These are phyloP conservation scores for Stenichneumon culpator DNA, from an alignment of 2,888 invertebrate species.

Conservation along the genomic window DNA sequence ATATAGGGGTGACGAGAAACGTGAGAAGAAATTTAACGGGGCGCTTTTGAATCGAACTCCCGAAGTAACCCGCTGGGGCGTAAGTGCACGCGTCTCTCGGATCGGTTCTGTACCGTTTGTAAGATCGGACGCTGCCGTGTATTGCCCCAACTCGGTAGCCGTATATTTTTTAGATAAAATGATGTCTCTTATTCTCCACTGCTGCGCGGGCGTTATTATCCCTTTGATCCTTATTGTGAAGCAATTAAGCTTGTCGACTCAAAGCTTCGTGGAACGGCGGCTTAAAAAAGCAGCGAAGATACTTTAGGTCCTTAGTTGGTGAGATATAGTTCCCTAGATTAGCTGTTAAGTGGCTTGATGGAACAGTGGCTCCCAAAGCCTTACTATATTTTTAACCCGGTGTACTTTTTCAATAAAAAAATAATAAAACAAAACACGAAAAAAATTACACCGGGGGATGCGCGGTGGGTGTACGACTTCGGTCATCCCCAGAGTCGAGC, in stretches of 20 bases:
- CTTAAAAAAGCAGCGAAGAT: conserved; percentile 21
- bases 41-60: conserved; percentile 72
- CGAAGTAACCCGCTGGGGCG: conserved; percentile 56
- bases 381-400: too few species aligned
- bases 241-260: conserved; percentile 69
- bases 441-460: too few species aligned
- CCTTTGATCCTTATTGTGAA: conserved; percentile 67
- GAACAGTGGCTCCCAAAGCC: too few species aligned
- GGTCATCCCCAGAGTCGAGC: too few species aligned
- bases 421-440: too few species aligned
- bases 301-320: too few species aligned
- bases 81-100: conserved; percentile 18
- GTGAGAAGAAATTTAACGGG: conserved; percentile 76
- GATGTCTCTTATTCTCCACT: conserved; percentile 35
- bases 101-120: neutral
- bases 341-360: too few species aligned
- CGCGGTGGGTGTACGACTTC: too few species aligned
- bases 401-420: too few species aligned
- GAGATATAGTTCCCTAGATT: too few species aligned
- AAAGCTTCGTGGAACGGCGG: conserved; percentile 39
- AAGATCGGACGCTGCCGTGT: neutral
- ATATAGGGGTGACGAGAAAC: conserved; percentile 69
- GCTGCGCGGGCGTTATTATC: conserved; percentile 59
- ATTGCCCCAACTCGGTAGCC: conserved; percentile 11
- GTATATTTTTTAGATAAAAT: conserved; percentile 59